Conservation (phyloP, 2,113 vertebrate species). For the Python bivittatus region DNA sequence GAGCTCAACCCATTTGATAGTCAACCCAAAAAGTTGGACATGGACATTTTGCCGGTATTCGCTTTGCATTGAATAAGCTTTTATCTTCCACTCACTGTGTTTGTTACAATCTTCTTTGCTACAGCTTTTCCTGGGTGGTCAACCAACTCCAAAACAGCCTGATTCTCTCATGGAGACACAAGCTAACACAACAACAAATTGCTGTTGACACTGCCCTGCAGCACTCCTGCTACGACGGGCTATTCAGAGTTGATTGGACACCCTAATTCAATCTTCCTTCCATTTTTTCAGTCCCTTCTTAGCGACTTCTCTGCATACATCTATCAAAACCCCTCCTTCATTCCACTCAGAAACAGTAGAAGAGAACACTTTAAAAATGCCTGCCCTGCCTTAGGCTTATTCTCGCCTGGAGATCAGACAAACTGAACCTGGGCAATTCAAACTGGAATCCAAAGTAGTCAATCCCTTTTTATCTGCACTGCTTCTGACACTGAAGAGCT, state of each 20-base stretch:
- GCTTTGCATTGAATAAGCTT: background rate
- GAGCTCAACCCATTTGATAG: background rate
- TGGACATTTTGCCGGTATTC: constrained; percentile 33
- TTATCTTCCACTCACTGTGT: constrained; percentile 6
- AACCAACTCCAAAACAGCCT: constrained; percentile 44
- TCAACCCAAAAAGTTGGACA: background rate
- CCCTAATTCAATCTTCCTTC: constrained; percentile 68
- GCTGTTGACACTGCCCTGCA: constrained; percentile 65
- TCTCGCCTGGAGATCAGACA: constrained; percentile 27
- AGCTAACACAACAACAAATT: constrained; percentile 66
- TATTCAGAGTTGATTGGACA: constrained; percentile 69
- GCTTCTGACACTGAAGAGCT: background rate
- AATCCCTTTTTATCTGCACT: background rate
- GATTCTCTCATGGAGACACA: constrained; percentile 62
- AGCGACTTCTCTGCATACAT: constrained; percentile 62
- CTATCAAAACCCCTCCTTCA: constrained; percentile 65
- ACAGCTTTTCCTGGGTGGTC: constrained; percentile 54
- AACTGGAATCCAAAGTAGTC: background rate
- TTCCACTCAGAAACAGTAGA: constrained; percentile 45
- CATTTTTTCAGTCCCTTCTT: constrained; percentile 69
- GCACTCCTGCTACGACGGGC: constrained; percentile 62
- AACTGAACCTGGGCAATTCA: background rate
- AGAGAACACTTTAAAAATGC: constrained; percentile 63
- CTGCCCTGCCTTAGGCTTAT: constrained; percentile 46
- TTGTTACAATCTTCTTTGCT: constrained; percentile 27